Evolutionary conservation across 2,888 invertebrate species (phyloP), one percentile per base, ranked within the genome.

Genomic region (Sarcophaga subvicina): DNA sequence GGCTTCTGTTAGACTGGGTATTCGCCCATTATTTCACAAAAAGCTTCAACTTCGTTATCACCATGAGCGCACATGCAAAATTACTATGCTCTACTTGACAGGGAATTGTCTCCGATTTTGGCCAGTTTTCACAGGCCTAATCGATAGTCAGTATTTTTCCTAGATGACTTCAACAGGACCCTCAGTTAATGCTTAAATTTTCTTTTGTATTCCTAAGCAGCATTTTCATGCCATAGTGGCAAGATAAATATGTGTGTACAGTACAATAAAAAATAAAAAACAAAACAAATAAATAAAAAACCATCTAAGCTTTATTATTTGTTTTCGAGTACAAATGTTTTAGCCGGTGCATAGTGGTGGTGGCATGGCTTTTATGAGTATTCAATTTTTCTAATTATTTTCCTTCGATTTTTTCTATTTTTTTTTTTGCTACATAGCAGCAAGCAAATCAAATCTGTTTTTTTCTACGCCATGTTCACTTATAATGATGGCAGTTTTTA

Each of bases 311-410:
- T 5, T 62, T 60, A 27, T 54, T 80, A 67, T 73, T 27, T 69
- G 62, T 27, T 27, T 22, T 60, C 20, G 69, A 69, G 69, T 69
- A 45, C 12, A 83, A 69, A 88, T 90, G 89, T 88, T 89, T 88
- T 89, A 70, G 72, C 73, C 45, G 67, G 69, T 86, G 76, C 63
- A 69, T 83, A 77, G 80, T 86, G 83, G 75, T 89, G 89, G 77
- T 89, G 89, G 89, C 85, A 84, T 82, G 80, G 70, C 72, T 85
- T 83, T 88, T 85, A 85, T 85, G 72, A 72, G 77, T 66, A 47
- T 85, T 80, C 20, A 59, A 69, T 69, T 81, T 81, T 81, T 47
- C 49, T 22, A 27, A 4, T 20, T 67, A 59, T 59, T 22, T 71
- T 54, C 11, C 71, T 11, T 64, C 76, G 66, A 20, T 59, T 45